A percentile compares a stretch with the other conserved stretches of the same genome.
phyloP scores from a whole-genome alignment of 2,797 vertebrate species.

The Acipenser transmontanus region DNA sequence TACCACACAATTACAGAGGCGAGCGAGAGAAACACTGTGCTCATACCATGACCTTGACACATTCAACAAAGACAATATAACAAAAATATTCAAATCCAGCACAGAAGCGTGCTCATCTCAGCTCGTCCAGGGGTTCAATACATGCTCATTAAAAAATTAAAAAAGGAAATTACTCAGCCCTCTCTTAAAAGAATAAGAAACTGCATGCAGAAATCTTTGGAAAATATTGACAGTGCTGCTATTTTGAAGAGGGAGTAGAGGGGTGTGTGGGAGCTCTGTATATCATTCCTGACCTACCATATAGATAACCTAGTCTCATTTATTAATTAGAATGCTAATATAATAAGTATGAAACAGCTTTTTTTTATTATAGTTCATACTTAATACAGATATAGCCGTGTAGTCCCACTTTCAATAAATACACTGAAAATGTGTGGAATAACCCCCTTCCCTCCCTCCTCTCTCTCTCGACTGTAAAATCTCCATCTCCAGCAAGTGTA shows the following conservation, averaged over 20 bases:
- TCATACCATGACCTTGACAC: conserved; percentile 68
- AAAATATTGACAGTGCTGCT: conserved; percentile 10
- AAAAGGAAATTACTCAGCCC: conserved; percentile 6
- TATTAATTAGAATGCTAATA: too few relatives aligned
- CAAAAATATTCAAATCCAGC: conserved; percentile 35
- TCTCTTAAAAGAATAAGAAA: conserved; percentile 8
- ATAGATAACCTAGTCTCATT: too few relatives aligned
- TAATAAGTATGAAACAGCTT: too few relatives aligned
- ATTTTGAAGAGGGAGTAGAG: neutral
- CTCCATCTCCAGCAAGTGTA: too few relatives aligned
- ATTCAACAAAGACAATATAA: conserved; percentile 44
- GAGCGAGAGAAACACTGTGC: conserved; percentile 30
- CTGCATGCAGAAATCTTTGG: neutral
- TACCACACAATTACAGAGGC: conserved; percentile 27
- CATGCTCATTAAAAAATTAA: conserved; percentile 11
- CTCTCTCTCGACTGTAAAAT: too few relatives aligned
- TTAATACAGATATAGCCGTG: too few relatives aligned
- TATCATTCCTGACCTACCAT: too few relatives aligned
- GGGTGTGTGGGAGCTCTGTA: too few relatives aligned
- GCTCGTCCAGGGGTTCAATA: conserved; percentile 17
- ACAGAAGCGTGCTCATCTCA: conserved; percentile 19
- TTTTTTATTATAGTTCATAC: too few relatives aligned
- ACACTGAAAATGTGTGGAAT: too few relatives aligned
- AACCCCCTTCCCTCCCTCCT: too few relatives aligned
- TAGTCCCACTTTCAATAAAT: too few relatives aligned